Conservation (phyloP, 2,797 vertebrate species). For the Sebastes hopkinsi region DNA sequence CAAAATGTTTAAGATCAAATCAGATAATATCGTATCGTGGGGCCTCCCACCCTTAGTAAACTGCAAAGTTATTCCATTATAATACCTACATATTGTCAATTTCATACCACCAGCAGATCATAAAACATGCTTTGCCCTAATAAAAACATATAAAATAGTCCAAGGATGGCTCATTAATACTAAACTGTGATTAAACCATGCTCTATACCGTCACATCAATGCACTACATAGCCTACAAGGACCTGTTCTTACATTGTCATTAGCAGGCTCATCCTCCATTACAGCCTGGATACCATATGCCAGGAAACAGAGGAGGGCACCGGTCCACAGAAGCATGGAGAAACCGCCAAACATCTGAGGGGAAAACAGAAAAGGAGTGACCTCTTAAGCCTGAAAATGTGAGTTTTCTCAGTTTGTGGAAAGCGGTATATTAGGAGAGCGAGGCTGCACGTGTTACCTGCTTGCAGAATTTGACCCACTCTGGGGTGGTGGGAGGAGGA, state of each 20-base stretch:
- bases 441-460: slow-evolving; percentile 54
- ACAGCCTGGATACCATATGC: slow-evolving; percentile 90
- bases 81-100: not conserved
- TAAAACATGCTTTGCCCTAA: too few species aligned
- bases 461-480: slow-evolving; percentile 98
- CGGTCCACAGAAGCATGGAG: slow-evolving; percentile 96
- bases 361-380: not conserved
- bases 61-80: not conserved
- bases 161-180: not conserved
- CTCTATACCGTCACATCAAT: not conserved
- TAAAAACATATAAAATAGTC: too few species aligned
- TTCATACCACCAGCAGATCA: not conserved
- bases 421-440: not conserved
- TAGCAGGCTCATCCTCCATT: slow-evolving; percentile 87
- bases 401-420: not conserved
- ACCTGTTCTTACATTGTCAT: slow-evolving; percentile 89
- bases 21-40: too few species aligned
- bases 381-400: not conserved
- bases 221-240: not conserved
- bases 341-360: slow-evolving; percentile 94
- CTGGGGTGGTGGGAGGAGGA: slow-evolving; percentile 94
- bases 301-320: slow-evolving; percentile 95
- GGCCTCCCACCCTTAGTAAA: fast-evolving
- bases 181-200: not conserved
- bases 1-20: too few species aligned